Evolutionary conservation across 2,113 vertebrate genomes (phyloP).

Genomic region (Sus scrofa): T2T-Sscrofa CM000812.6:81433001-81433500

Average conservation of each 20-base stretch:
- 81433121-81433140: not conserved
- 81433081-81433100: not conserved
- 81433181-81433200: not conserved
- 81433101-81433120: not conserved
- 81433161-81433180: not conserved
- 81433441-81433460: too few relatives aligned
- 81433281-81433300: not conserved
- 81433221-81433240: not conserved
- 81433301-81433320: not conserved
- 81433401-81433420: too few relatives aligned
- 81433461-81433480: too few relatives aligned
- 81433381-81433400: too few relatives aligned
- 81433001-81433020: not conserved
- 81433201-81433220: constrained; percentile 1
- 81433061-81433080: not conserved
- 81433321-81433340: not conserved
- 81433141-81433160: not conserved
- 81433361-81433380: too few relatives aligned
- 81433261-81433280: not conserved
- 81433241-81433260: not conserved
- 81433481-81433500: too few relatives aligned
- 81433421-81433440: too few relatives aligned
- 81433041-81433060: not conserved
- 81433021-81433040: not conserved
- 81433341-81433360: too few relatives aligned